These are phyloP conservation scores for Aethina tumida DNA, from an alignment of 1,140 invertebrate species.

Conservation along the genomic window DNA sequence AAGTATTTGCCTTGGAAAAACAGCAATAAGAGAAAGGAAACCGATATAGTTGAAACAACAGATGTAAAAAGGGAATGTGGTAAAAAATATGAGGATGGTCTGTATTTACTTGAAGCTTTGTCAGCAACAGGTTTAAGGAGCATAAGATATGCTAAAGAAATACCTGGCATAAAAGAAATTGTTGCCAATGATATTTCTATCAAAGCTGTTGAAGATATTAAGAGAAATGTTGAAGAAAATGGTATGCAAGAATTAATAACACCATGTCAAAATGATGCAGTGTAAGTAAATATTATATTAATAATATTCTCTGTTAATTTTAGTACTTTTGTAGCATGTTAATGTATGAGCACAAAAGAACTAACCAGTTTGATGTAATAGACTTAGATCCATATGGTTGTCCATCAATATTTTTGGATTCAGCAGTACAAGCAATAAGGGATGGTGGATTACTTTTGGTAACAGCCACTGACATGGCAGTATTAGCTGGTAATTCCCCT, in stretches of 20 bases:
- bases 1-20: slow-evolving; percentile 32
- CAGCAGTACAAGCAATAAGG: slow-evolving; percentile 71
- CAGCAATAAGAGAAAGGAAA: not conserved
- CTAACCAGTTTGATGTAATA: slow-evolving; percentile 76
- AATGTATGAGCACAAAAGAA: slow-evolving; percentile 68
- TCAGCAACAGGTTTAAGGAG: slow-evolving; percentile 92
- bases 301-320: not conserved
- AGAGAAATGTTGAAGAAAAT: slow-evolving; percentile 73
- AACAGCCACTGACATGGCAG: slow-evolving; percentile 97
- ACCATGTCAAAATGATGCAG: slow-evolving; percentile 70
- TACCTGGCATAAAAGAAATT: slow-evolving; percentile 70
- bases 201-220: slow-evolving; percentile 78
- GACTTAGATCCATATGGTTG: slow-evolving; percentile 98
- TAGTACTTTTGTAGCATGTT: slow-evolving; percentile 56
- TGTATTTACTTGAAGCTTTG: slow-evolving; percentile 83
- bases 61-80: slow-evolving; percentile 14
- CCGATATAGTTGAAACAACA: not conserved
- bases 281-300: slow-evolving; percentile 40
- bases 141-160: slow-evolving; percentile 92
- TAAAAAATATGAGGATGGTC: slow-evolving; percentile 40
- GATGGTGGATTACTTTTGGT: slow-evolving; percentile 81
- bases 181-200: slow-evolving; percentile 91
- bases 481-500: slow-evolving; percentile 88
- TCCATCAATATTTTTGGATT: slow-evolving; percentile 86
- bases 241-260: slow-evolving; percentile 62